Conservation (phyloP, 2,113 vertebrate genomes). For the Leuciscus idus region DNA sequence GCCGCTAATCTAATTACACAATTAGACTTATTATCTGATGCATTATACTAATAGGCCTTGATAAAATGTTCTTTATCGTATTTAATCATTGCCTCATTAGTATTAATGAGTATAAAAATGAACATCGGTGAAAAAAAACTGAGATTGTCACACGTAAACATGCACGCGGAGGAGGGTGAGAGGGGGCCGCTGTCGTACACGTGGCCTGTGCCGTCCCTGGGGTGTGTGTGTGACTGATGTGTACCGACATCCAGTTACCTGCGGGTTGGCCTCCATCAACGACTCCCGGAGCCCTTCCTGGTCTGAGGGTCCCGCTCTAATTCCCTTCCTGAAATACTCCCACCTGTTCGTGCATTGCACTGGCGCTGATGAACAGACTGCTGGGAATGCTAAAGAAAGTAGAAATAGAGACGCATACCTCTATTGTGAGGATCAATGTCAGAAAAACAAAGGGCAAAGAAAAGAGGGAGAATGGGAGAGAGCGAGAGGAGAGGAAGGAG, state of each 20-base stretch:
- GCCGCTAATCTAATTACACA: conserved; percentile 41
- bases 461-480: conserved; percentile 23
- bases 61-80: conserved; percentile 38
- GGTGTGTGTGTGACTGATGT: conserved; percentile 44
- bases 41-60: conserved; percentile 38
- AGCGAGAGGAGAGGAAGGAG: conserved; percentile 6
- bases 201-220: conserved; percentile 13
- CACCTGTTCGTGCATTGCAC: not conserved
- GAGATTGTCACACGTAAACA: conserved; percentile 15
- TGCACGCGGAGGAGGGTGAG: conserved; percentile 8
- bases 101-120: conserved; percentile 34
- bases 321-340: not conserved
- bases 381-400: not conserved
- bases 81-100: conserved; percentile 42
- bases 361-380: conserved; percentile 1
- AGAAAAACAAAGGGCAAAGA: conserved; percentile 37
- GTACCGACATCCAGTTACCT: conserved; percentile 39
- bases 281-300: not conserved
- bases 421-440: conserved; percentile 38
- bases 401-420: not conserved
- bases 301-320: conserved; percentile 7
- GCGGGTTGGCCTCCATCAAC: conserved; percentile 46
- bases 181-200: not conserved
- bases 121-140: conserved; percentile 2
- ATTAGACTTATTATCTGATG: conserved; percentile 40